Base-by-base conservation (phyloP, 1,140 invertebrate genomes). In the Anoplophora glabripennis region DNA sequence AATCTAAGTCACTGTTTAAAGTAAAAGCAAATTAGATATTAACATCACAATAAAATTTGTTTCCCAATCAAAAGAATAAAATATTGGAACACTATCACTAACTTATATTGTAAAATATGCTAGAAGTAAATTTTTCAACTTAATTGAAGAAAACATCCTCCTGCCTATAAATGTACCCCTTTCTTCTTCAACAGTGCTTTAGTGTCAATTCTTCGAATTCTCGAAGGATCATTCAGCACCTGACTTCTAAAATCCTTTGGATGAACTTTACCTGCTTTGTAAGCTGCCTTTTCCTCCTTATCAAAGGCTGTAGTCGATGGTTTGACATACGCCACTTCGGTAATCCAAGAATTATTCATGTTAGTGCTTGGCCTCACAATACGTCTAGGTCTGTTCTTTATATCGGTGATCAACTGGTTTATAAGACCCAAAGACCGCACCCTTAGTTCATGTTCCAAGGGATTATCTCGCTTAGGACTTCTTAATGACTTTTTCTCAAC, bases 181-280 rank as follows among this genome's bases (percentile, higher is more conserved):
- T 54, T 60, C 35, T 63, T 66, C 42, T 66, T 56, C 17, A 66
- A 47, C 15, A 66, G 40, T 4, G 15, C 55, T 45, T 58, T 61
- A 41, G 59, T 65, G 21, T 65, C 54, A n/a, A 62, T 45, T 41
- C 70, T 47, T 33, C 54, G 59, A 9, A 70, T 60, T 35, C 64
- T n/a, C 1, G 14, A 49, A 44, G 57, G 18, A 59, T 64, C 59
- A 14, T 64, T 61, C 36, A 68, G 52, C 62, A 67, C 63, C 56
- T 59, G 52, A 55, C 64, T 68, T 62, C 67, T 72, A 53, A 68
- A 72, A 59, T 72, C 70, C 60, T 70, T 67, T 3, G 62, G 56
- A 47, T 67, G 65, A 8, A 56, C 3, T 40, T 51, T 64, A 28
- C 37, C 15, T 28, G 21, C 35, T 37, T 44, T 57, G 7, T 35